Evolutionary conservation across 2,113 vertebrate genomes (phyloP).

Genomic region (Entosphenus tridentatus): DNA sequence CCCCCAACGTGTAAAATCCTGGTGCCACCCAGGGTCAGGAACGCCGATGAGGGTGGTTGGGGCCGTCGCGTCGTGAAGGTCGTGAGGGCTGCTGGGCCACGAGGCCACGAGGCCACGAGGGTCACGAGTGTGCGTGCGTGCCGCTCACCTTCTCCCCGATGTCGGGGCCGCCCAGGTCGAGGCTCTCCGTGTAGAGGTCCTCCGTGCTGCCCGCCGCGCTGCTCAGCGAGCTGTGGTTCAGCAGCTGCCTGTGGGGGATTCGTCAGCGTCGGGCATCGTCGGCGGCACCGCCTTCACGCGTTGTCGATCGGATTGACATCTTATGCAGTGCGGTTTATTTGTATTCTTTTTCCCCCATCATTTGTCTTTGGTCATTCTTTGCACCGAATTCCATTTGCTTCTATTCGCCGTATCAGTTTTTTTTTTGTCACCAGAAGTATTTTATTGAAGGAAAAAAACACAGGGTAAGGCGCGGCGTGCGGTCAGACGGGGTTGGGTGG

Average conservation of each 20-base stretch:
- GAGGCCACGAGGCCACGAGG: too few relatives aligned
- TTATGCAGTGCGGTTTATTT: not conserved
- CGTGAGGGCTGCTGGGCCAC: too few relatives aligned
- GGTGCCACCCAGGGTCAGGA: too few relatives aligned
- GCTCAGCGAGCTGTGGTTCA: constrained; percentile 86
- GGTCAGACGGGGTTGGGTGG: too few relatives aligned
- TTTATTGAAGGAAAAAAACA: not conserved
- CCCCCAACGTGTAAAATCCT: too few relatives aligned
- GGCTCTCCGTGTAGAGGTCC: constrained; percentile 78
- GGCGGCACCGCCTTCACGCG: too few relatives aligned
- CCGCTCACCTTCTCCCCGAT: constrained; percentile 66
- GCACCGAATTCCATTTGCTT: not conserved
- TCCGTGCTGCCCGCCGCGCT: constrained; percentile 89
- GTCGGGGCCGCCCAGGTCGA: constrained; percentile 74
- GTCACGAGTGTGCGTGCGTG: not conserved
- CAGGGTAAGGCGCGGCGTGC: too few relatives aligned
- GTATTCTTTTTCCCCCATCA: not conserved
- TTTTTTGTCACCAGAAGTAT: not conserved
- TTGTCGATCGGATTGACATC: too few relatives aligned
- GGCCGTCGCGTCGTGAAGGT: too few relatives aligned
- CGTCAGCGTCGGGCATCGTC: too few relatives aligned
- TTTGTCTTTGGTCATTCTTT: not conserved
- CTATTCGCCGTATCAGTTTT: not conserved
- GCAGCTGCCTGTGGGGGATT: constrained; percentile 42
- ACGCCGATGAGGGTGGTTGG: too few relatives aligned